Evolutionary conservation across 2,113 vertebrate species (phyloP), one percentile per base, ranked within the genome.

Genomic region (Ariopsis seemanni): DNA sequence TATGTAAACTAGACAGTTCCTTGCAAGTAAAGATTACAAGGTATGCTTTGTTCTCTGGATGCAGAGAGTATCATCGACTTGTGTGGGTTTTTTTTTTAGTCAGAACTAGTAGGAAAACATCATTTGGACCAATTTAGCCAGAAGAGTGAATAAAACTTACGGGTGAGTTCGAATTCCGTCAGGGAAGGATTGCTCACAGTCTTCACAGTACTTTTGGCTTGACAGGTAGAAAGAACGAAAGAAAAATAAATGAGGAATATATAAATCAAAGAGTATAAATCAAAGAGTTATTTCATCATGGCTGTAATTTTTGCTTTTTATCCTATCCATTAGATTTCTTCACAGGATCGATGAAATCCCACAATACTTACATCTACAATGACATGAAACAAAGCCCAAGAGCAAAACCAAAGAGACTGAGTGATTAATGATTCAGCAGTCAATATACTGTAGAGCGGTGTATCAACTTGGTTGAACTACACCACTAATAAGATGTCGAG

Each of bases 191-290:
- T 97, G 96, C 97, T 98, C 94, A 98, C 96, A 6, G 95, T 97
- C 96, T 97, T 97, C 96, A 98, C 99, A 95, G 95, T 97, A 96
- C 97, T 97, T 91, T 97, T 96, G 94, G 96, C 97, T 99, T 93
- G 91, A 93, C 89, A 94, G 79, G 91, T 93, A 93, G 90, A 95
- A 87, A 94, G 92, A 94, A 89, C 95, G 88, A 94, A 91, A 94
- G 88, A 91, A 89, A 89, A 92, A 90, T 91, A 84, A 88, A 84
- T 65, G 34, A 89, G 60, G 48, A 84, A 83, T 85, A 57, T 81
- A 79, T 83, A 52, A 90, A 79, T 79, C 74, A 86, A 90, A 83
- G 84, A 78, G 82, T 42, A 83, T 88, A 88, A 62, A 77, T 85
- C 88, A 89, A 90, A 88, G 90, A 89, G 89, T 60, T 88, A 86